Evolutionary conservation across 2,888 invertebrate species (phyloP).

Genomic region (Cosmia pyralina): DNA sequence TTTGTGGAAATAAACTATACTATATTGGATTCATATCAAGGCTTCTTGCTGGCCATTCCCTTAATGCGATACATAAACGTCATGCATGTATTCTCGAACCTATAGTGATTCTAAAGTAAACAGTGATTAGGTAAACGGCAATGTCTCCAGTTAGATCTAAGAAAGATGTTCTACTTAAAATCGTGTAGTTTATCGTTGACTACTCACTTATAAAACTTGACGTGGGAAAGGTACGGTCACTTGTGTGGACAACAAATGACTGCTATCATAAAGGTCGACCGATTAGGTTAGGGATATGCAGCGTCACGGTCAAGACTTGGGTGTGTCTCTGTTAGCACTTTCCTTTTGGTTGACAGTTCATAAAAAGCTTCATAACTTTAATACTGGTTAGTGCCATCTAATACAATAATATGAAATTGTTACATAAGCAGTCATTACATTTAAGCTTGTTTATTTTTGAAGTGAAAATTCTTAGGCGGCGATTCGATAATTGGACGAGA

Average conservation of each 20-base stretch:
- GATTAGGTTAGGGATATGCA: not conserved
- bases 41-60: too few species aligned
- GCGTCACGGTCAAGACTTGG: slow-evolving; percentile 16
- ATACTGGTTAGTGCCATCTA: not conserved
- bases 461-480: too few species aligned
- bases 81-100: too few species aligned
- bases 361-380: too few species aligned
- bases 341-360: not conserved
- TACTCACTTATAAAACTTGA: slow-evolving; percentile 8
- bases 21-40: too few species aligned
- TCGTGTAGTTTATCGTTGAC: not conserved
- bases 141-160: not conserved
- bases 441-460: too few species aligned
- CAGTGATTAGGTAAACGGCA: too few species aligned
- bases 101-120: too few species aligned
- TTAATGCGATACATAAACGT: too few species aligned
- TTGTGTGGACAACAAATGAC: slow-evolving; percentile 16
- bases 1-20: too few species aligned
- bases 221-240: not conserved
- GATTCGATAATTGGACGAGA: too few species aligned
- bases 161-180: not conserved
- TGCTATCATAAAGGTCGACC: not conserved
- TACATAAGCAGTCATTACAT: too few species aligned
- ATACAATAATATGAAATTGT: not conserved
- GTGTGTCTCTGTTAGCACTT: not conserved